Evolutionary conservation across 1,140 invertebrate species (phyloP), one percentile per base, ranked within the genome.

Genomic region (Drosophila malerkotliana): DNA sequence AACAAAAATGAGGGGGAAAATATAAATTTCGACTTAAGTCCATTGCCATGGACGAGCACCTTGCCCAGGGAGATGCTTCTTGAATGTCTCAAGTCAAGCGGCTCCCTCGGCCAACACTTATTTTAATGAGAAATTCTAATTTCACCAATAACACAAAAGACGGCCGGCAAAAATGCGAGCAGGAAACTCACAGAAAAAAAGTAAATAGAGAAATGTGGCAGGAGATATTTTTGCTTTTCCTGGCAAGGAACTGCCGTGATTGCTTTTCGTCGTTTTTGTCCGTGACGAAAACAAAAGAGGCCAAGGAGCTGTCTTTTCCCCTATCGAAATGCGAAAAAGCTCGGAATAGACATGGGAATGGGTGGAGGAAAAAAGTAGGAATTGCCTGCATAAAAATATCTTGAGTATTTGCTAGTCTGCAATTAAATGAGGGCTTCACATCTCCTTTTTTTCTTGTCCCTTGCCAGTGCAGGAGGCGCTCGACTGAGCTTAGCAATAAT

Each of bases 121-220:
- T 88, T 88, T 88, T 88, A 88, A 88, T 88, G 84, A 88, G 84
- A 88, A 88, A 89, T 88, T 88, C 84, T 84, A 88, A 88, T 88
- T 88, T 88, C 80, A 80, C 84, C 79, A 88, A 88, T 88, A 67
- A 82, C 68, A 85, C 82, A 85, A 85, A 85, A 78, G 81, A 37
- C 53, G 55, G 54, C 59, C 53, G 44, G 56, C 24, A 66, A 80
- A 75, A 84, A 79, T 84, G 67, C 77, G 44, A 47, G 72, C 80
- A 84, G 41, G 41, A 44, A 67, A 73, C 75, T 72, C 54, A 47
- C 26, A 64, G 41, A 49, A 34, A 55, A 24, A 12, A 66, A 26
- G 37, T 47, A 51, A 37, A 55, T 34, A 73, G 61, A 34, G 71
- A 63, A 80, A 77, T 69, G 58, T 58, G 68, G 58, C 47, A 26